phyloP scores from a whole-genome alignment of 2,113 vertebrate genomes.

The Euleptes europaea region DNA sequence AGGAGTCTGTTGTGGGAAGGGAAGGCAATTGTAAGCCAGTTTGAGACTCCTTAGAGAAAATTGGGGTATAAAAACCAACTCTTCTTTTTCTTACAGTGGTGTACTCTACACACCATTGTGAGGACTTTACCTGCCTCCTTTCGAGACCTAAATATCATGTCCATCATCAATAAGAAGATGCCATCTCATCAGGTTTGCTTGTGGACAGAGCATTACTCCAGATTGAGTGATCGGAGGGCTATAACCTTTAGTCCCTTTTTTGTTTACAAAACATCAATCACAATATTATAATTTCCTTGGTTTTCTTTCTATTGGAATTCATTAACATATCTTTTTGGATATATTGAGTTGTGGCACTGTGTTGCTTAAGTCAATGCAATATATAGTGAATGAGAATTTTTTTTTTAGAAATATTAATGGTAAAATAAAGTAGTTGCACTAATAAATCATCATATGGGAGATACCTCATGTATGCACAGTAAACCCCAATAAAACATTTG shows the following conservation, averaged over 20 bases:
- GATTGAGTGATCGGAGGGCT: neutral
- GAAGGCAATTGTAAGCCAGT: no score
- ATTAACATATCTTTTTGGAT: neutral
- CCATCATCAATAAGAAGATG: neutral
- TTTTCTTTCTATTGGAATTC: neutral
- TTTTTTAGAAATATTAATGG: constrained; percentile 2
- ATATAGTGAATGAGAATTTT: neutral
- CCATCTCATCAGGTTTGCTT: neutral
- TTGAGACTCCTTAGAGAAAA: no score
- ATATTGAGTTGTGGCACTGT: neutral
- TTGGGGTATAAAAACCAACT: no score
- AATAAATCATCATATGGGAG: neutral
- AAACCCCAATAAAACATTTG: no score
- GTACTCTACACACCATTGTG: neutral
- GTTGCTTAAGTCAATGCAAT: neutral
- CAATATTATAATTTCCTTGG: neutral
- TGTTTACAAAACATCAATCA: constrained; percentile 6
- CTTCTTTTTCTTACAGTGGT: neutral
- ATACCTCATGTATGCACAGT: neutral
- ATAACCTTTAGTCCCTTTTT: neutral
- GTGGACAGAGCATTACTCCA: neutral
- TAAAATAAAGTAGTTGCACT: neutral
- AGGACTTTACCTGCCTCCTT: neutral
- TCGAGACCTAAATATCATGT: neutral
- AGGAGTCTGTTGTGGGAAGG: no score